Conservation (phyloP, 2,888 invertebrate species). For the Drosophila anceps region DNA sequence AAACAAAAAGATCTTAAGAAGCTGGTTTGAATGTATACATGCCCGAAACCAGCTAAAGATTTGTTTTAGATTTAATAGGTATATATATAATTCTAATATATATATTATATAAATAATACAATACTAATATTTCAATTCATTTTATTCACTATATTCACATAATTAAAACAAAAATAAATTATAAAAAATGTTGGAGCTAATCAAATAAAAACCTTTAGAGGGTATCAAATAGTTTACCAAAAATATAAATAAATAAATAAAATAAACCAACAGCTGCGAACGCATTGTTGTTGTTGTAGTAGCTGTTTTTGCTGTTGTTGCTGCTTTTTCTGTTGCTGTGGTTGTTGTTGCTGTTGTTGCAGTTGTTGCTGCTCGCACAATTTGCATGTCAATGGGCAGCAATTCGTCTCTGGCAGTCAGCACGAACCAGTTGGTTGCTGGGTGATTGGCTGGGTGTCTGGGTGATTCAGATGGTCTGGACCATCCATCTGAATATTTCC, state of each 20-base stretch:
- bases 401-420: constrained; percentile 58
- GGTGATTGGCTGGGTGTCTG: not conserved
- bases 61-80: no score
- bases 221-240: constrained; percentile 26
- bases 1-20: no score
- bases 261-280: not conserved
- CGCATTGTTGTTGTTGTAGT: constrained; percentile 2
- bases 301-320: not conserved
- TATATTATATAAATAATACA: no score
- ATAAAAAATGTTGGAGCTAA: not conserved
- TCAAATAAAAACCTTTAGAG: constrained; percentile 8
- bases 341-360: constrained; percentile 24
- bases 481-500: constrained; percentile 73
- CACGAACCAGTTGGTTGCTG: constrained; percentile 18
- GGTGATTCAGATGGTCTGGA: constrained; percentile 4
- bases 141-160: no score
- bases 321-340: constrained; percentile 39
- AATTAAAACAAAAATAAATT: no score
- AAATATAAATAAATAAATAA: not conserved
- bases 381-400: constrained; percentile 77
- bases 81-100: not conserved
- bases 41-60: no score
- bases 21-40: no score
- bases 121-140: no score
- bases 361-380: constrained; percentile 58